phyloP scores from a whole-genome alignment of 1,140 invertebrate species.

The Homarus americanus region DNA sequence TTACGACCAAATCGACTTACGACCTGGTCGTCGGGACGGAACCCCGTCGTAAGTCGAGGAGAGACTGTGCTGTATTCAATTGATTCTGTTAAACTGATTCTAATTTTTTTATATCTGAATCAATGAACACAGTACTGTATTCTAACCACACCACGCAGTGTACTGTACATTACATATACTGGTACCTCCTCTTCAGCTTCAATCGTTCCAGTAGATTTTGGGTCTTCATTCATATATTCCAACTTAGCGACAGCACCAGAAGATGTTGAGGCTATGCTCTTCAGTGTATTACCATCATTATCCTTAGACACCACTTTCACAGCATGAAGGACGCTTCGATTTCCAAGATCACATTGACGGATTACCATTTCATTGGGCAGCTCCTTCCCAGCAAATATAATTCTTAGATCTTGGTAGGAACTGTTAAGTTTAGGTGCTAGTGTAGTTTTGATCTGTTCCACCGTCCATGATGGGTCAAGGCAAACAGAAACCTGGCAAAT shows the following conservation, averaged over 20 bases:
- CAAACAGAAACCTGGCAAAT: constrained; percentile 54
- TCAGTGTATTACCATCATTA: constrained; percentile 76
- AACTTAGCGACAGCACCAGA: constrained; percentile 42
- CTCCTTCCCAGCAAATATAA: constrained; percentile 92
- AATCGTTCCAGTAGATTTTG: background rate
- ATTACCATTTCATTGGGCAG: constrained; percentile 86
- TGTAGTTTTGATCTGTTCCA: constrained; percentile 27
- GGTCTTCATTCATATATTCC: constrained; percentile 40
- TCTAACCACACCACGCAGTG: too few relatives aligned
- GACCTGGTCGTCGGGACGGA: too few relatives aligned
- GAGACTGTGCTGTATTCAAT: too few relatives aligned
- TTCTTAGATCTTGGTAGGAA: constrained; percentile 76
- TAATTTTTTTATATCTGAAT: too few relatives aligned
- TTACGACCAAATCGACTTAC: too few relatives aligned
- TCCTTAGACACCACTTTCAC: constrained; percentile 77
- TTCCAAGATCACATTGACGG: constrained; percentile 89
- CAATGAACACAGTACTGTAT: too few relatives aligned
- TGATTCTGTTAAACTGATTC: too few relatives aligned
- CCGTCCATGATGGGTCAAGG: constrained; percentile 53
- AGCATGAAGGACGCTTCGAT: constrained; percentile 89
- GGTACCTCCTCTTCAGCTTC: background rate
- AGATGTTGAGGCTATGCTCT: constrained; percentile 50
- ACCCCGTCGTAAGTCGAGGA: too few relatives aligned
- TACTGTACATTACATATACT: too few relatives aligned
- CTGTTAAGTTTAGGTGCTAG: constrained; percentile 57